phyloP scores from a whole-genome alignment of 2,797 vertebrate genomes.

The Rhinophrynus dorsalis region DNA sequence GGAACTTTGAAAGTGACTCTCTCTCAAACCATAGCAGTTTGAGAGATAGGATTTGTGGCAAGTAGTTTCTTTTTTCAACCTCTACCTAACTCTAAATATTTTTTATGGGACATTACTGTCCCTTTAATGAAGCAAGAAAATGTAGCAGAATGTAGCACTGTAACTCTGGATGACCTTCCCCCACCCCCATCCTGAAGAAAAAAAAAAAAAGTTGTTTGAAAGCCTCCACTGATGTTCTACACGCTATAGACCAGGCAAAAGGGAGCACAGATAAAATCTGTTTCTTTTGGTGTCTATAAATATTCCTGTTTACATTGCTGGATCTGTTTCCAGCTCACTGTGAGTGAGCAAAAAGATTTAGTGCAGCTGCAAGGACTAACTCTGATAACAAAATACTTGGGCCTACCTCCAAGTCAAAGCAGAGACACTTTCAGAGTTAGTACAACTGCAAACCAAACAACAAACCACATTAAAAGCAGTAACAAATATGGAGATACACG shows the following conservation, averaged over 20 bases:
- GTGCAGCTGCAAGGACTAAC: background rate
- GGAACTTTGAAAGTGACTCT: too few species aligned
- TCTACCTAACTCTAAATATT: too few species aligned
- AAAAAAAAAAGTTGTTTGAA: too few species aligned
- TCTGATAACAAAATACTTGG: slow-evolving; percentile 14
- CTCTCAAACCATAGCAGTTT: too few species aligned
- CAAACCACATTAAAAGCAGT: background rate
- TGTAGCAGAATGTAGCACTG: too few species aligned
- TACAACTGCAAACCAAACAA: background rate
- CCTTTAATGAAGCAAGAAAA: too few species aligned
- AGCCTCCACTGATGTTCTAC: too few species aligned
- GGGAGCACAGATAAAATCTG: background rate
- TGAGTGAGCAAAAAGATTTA: background rate
- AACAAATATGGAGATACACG: background rate
- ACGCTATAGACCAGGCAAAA: too few species aligned
- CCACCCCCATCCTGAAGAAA: too few species aligned
- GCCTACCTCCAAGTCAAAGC: slow-evolving; percentile 22
- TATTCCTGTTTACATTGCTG: background rate
- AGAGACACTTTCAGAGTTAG: slow-evolving; percentile 1
- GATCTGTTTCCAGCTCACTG: background rate
- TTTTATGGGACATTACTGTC: too few species aligned
- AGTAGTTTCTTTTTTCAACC: too few species aligned
- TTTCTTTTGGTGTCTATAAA: slow-evolving; percentile 36
- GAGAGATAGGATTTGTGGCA: too few species aligned
- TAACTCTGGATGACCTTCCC: background rate